These are phyloP conservation scores for Diplosoma virens DNA, from an alignment of 23 tunicate genomes.

Conservation along the genomic window DNA sequence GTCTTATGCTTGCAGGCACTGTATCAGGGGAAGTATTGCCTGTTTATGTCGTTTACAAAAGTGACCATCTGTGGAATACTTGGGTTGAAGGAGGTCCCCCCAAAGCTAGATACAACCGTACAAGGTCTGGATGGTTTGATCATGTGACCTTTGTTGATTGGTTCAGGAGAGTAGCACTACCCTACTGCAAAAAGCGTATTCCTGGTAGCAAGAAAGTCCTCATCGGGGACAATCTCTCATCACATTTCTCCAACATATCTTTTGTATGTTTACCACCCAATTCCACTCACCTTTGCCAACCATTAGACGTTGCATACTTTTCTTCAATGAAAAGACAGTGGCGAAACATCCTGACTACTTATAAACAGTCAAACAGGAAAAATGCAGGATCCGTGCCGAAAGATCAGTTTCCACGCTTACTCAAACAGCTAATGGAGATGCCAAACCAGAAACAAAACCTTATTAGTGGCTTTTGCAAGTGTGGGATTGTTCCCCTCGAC, in stretches of 20 bases:
- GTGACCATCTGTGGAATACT: conserved; percentile 27
- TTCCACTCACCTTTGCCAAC: conserved; percentile 8
- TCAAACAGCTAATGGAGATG: background rate
- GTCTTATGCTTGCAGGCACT: conserved; percentile 39
- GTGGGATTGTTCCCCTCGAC: conserved; percentile 16
- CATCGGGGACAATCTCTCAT: conserved; percentile 18
- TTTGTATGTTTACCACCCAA: conserved; percentile 14
- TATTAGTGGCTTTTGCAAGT: background rate
- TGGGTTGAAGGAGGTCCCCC: conserved; percentile 43
- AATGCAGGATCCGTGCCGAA: conserved; percentile 6
- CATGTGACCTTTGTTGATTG: conserved; percentile 17
- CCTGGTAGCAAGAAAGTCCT: conserved; percentile 19
- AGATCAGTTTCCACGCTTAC: conserved; percentile 5
- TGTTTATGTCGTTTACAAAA: conserved; percentile 4
- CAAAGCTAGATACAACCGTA: conserved; percentile 34
- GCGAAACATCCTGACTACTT: conserved; percentile 18
- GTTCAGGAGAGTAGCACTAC: conserved; percentile 19
- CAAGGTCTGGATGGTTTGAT: conserved; percentile 43
- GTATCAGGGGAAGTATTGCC: conserved; percentile 25
- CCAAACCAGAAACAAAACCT: conserved; percentile 6
- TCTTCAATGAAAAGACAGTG: conserved; percentile 7
- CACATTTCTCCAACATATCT: background rate
- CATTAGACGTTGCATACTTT: conserved; percentile 8
- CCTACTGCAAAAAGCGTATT: conserved; percentile 6
- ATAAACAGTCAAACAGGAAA: conserved; percentile 4